Conservation (phyloP, 2,113 vertebrate genomes). For the Mirza zaza region DNA sequence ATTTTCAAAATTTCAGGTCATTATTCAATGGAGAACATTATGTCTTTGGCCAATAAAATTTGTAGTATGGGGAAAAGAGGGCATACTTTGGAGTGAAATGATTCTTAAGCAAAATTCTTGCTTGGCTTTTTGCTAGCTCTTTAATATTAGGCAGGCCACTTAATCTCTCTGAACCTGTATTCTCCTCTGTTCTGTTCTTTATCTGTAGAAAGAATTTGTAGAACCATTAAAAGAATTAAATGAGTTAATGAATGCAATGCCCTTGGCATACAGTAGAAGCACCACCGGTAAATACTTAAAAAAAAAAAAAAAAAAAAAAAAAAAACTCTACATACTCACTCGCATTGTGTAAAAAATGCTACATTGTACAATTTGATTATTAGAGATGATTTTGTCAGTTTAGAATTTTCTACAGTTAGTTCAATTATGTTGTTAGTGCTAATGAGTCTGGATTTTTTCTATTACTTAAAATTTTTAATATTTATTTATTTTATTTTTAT, state of each 20-base stretch:
- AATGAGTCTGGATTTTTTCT: background rate
- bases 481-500: background rate
- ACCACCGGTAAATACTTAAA: background rate
- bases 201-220: background rate
- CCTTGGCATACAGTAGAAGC: background rate
- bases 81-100: background rate
- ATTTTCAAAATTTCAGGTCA: conserved; percentile 44
- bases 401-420: background rate
- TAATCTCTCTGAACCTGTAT: background rate
- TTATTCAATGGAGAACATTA: background rate
- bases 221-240: background rate
- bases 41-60: background rate
- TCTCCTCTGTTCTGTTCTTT: background rate
- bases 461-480: background rate
- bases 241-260: background rate
- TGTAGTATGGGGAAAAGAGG: background rate
- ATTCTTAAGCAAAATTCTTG: background rate
- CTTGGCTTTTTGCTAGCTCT: background rate
- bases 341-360: background rate
- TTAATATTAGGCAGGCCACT: background rate
- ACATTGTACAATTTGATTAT: background rate
- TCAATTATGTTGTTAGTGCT: background rate
- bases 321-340: no score
- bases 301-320: background rate
- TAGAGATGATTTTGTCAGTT: background rate